A percentile compares a stretch with the other conserved stretches of the same genome.
These are phyloP conservation scores for Cheilinus undulatus DNA, from an alignment of 2,113 vertebrate species.

Conservation along the genomic window DNA sequence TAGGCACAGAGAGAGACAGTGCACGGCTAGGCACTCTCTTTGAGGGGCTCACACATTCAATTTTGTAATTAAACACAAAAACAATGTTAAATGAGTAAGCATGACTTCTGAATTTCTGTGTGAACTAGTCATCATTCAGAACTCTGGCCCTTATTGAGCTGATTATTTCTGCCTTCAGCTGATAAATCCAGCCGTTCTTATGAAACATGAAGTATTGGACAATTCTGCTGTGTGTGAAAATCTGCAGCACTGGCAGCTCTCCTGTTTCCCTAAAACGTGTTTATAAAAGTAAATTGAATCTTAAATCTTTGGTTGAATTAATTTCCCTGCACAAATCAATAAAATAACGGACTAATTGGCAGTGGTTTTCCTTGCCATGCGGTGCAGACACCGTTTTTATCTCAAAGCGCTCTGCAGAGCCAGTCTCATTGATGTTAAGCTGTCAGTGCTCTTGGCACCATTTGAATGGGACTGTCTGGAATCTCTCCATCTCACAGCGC, in stretches of 20 bases:
- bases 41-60: too few species aligned
- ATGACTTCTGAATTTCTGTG: too few species aligned
- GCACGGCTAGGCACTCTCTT: too few species aligned
- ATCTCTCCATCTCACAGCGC: slow-evolving; percentile 42
- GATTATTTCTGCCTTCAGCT: background rate
- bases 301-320: too few species aligned
- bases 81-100: too few species aligned
- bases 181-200: background rate
- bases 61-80: too few species aligned
- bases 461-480: slow-evolving; percentile 53
- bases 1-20: too few species aligned
- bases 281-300: too few species aligned
- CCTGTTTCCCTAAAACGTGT: background rate
- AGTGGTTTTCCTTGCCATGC: background rate
- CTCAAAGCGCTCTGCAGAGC: slow-evolving; percentile 13
- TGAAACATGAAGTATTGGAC: background rate
- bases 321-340: background rate
- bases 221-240: background rate
- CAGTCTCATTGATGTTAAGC: slow-evolving; percentile 33
- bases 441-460: slow-evolving; percentile 49
- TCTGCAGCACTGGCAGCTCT: background rate
- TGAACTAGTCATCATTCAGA: too few species aligned
- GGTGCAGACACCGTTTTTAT: slow-evolving; percentile 11
- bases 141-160: too few species aligned
- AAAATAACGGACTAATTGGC: background rate